Conservation (phyloP, 2,113 vertebrate genomes). For the Pluvialis apricaria region DNA sequence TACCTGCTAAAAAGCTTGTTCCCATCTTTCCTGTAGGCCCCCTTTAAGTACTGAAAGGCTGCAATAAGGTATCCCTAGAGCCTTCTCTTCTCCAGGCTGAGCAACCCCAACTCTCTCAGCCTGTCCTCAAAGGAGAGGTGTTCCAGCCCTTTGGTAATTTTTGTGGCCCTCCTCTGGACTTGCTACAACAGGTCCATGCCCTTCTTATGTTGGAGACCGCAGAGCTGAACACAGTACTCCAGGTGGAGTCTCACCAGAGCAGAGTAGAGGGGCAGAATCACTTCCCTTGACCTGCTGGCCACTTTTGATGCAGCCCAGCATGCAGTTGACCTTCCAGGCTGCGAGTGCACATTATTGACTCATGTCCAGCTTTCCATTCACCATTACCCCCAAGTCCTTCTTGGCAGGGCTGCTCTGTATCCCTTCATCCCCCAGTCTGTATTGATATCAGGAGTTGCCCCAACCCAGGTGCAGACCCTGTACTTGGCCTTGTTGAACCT, state of each 20-base stretch:
- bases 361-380: not conserved
- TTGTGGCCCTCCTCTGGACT: not conserved
- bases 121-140: not conserved
- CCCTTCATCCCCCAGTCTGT: not conserved
- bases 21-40: not conserved
- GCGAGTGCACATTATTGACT: not conserved
- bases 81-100: not conserved
- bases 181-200: not conserved
- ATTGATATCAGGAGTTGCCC: not conserved
- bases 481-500: not conserved
- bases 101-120: not conserved
- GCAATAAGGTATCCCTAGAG: not conserved
- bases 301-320: not conserved
- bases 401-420: not conserved
- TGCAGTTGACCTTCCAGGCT: not conserved
- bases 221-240: not conserved
- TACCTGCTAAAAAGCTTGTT: not conserved
- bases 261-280: not conserved
- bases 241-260: not conserved
- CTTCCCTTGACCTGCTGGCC: not conserved
- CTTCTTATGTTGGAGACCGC: not conserved
- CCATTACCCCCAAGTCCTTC: not conserved
- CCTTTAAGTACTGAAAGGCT: not conserved
- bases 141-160: not conserved
- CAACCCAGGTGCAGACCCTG: not conserved